These are phyloP conservation scores for Galendromus occidentalis DNA, from an alignment of 1,140 invertebrate genomes.

Conservation along the genomic window DNA sequence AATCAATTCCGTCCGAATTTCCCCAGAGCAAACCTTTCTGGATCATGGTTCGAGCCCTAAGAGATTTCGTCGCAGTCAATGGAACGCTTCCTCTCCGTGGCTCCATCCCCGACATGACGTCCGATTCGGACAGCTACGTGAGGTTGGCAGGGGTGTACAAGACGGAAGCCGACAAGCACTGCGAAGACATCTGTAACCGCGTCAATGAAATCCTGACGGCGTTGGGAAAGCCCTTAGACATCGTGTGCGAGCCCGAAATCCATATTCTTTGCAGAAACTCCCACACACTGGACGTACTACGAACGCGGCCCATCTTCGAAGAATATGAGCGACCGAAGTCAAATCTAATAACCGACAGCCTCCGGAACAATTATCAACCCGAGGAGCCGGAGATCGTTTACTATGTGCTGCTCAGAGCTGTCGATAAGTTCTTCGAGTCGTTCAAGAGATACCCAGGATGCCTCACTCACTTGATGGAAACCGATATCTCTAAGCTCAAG, in stretches of 20 bases:
- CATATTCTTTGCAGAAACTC: slow-evolving; percentile 46
- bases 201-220: background rate
- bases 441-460: slow-evolving; percentile 76
- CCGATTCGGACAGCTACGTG: slow-evolving; percentile 79
- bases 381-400: slow-evolving; percentile 63
- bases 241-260: slow-evolving; percentile 14
- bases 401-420: slow-evolving; percentile 68
- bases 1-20: no score
- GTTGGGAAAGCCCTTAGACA: slow-evolving; percentile 23
- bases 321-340: slow-evolving; percentile 45
- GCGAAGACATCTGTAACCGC: slow-evolving; percentile 21
- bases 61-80: slow-evolving; percentile 49
- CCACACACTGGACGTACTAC: slow-evolving; percentile 49
- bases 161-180: slow-evolving; percentile 21
- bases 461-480: slow-evolving; percentile 62
- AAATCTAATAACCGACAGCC: background rate
- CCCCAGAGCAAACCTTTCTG: slow-evolving; percentile 47
- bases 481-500: slow-evolving; percentile 68
- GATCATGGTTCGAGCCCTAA: slow-evolving; percentile 72
- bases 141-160: slow-evolving; percentile 32
- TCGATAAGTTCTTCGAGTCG: slow-evolving; percentile 70
- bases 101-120: slow-evolving; percentile 90
- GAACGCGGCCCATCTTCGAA: slow-evolving; percentile 53
- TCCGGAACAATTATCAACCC: background rate
- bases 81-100: slow-evolving; percentile 67